A percentile compares a stretch with the other conserved stretches of the same genome.
phyloP scores from a whole-genome alignment of 2,113 vertebrate species.

The Ageneiosus marmoratus region DNA sequence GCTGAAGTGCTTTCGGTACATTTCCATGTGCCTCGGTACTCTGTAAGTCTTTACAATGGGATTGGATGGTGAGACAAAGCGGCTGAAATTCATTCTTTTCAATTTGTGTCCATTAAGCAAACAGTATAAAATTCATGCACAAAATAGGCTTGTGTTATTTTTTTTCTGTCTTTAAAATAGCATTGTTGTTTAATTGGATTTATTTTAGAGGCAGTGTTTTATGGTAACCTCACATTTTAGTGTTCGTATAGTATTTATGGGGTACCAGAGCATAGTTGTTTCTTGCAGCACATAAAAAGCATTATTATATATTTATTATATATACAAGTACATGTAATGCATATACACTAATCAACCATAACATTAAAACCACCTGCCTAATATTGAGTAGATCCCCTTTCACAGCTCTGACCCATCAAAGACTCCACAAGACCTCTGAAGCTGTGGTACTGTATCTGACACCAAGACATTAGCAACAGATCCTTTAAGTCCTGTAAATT shows the following conservation, averaged over 20 bases:
- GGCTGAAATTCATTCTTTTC: neutral
- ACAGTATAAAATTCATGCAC: neutral
- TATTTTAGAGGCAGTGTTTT: neutral
- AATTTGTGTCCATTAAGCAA: neutral
- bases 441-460: too few relatives aligned
- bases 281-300: neutral
- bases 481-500: too few relatives aligned
- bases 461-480: too few relatives aligned
- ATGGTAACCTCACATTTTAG: neutral
- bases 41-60: constrained; percentile 1
- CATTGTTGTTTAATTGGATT: neutral
- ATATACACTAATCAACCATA: too few relatives aligned
- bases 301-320: neutral
- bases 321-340: neutral
- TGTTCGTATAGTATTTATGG: neutral
- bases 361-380: too few relatives aligned
- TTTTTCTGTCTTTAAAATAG: neutral
- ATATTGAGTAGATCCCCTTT: too few relatives aligned
- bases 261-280: neutral
- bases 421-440: too few relatives aligned
- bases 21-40: neutral
- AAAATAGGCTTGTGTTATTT: neutral
- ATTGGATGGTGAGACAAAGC: neutral
- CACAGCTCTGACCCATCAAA: too few relatives aligned
- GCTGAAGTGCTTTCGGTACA: constrained; percentile 5